These are phyloP conservation scores for Caradrina kadenii DNA, from an alignment of 2,888 invertebrate species.

Conservation along the genomic window DNA sequence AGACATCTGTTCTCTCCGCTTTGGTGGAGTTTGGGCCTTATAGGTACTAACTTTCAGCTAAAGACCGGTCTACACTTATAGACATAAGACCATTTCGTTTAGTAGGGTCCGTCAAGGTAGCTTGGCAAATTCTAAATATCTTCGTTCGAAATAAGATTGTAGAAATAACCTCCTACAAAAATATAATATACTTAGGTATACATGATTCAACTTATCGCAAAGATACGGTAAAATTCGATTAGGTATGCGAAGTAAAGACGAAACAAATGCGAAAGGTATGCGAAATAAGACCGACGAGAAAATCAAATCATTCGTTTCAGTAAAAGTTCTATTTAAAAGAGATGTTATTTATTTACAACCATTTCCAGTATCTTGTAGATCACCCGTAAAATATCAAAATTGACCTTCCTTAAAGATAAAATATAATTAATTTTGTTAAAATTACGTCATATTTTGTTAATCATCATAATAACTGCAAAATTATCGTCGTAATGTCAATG, in stretches of 20 bases:
- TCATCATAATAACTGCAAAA: constrained; percentile 35
- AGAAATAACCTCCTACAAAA: constrained; percentile 12
- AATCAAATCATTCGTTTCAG: constrained; percentile 14
- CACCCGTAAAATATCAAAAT: constrained; percentile 28
- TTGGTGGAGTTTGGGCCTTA: no score
- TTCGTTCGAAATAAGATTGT: constrained; percentile 11
- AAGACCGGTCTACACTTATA: neutral
- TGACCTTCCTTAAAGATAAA: constrained; percentile 56
- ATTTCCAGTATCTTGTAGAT: constrained; percentile 15
- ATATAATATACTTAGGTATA: neutral
- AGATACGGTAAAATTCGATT: constrained; percentile 1
- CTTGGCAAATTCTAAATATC: no score
- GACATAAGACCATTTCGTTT: neutral
- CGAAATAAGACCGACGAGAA: neutral
- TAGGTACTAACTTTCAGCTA: no score
- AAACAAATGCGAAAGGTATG: no score
- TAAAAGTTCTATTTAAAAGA: neutral
- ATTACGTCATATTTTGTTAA: constrained; percentile 26
- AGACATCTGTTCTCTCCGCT: no score
- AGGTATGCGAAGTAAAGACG: neutral
- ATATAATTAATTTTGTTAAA: constrained; percentile 38
- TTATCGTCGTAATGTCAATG: constrained; percentile 49
- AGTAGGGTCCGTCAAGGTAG: no score
- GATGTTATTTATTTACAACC: constrained; percentile 9
- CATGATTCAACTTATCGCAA: constrained; percentile 16